Conservation (phyloP, 1,140 invertebrate genomes). For the Carcinoscorpius rotundicauda region DNA sequence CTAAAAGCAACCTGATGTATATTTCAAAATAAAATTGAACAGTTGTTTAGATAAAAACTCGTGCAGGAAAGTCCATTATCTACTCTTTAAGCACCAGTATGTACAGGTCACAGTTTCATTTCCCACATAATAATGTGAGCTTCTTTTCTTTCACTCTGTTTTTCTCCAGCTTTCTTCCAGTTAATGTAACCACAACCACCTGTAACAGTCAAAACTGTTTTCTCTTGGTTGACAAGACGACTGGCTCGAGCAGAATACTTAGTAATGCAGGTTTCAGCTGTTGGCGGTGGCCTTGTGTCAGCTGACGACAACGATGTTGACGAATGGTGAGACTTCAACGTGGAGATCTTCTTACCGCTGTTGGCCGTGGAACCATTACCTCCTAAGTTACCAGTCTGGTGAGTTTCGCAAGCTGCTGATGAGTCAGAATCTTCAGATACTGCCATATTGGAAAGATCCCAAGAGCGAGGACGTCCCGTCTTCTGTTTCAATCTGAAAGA, state of each 20-base stretch:
- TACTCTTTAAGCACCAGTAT: no score
- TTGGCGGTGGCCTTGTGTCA: not conserved
- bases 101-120: slow-evolving; percentile 49
- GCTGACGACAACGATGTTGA: not conserved
- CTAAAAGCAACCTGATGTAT: no score
- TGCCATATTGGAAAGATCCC: slow-evolving; percentile 62
- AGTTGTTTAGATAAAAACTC: no score
- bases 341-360: no score
- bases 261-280: not conserved
- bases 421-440: slow-evolving; percentile 73
- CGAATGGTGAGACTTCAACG: not conserved
- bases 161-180: slow-evolving; percentile 38
- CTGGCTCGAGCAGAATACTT: slow-evolving; percentile 1
- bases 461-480: slow-evolving; percentile 57
- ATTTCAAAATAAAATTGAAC: no score
- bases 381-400: not conserved
- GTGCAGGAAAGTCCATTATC: no score
- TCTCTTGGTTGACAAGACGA: slow-evolving; percentile 21
- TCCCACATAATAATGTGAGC: slow-evolving; percentile 81
- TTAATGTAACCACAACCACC: slow-evolving; percentile 77
- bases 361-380: not conserved
- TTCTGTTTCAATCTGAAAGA: slow-evolving; percentile 36
- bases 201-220: slow-evolving; percentile 71
- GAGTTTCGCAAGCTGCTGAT: slow-evolving; percentile 49
- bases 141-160: slow-evolving; percentile 40